These are phyloP conservation scores for Acipenser ruthenus DNA, from an alignment of 2,797 vertebrate genomes.

Conservation along the genomic window DNA sequence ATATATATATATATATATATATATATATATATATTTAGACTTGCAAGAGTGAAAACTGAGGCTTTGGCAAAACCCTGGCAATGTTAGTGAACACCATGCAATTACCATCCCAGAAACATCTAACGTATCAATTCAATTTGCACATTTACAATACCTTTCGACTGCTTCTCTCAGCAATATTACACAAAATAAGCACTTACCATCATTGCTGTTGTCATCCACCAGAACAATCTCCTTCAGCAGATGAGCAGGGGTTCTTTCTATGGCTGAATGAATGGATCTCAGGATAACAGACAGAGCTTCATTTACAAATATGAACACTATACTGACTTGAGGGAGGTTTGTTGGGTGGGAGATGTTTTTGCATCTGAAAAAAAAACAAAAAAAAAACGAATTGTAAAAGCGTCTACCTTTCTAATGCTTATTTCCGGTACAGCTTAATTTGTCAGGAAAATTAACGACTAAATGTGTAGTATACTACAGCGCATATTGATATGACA, in stretches of 20 bases:
- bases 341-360: conserved; percentile 67
- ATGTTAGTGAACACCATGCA: no score
- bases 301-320: conserved; percentile 82
- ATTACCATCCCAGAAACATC: no score
- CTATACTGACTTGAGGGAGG: conserved; percentile 73
- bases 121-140: no score
- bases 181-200: conserved; percentile 41
- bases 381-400: conserved; percentile 4
- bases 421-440: neutral
- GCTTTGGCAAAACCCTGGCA: no score
- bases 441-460: no score
- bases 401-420: neutral
- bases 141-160: no score
- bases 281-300: conserved; percentile 75
- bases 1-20: no score
- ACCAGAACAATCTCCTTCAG: conserved; percentile 81
- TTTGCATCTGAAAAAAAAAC: conserved; percentile 58
- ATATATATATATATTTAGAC: no score
- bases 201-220: conserved; percentile 74
- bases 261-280: conserved; percentile 70
- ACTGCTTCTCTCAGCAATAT: neutral
- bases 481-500: no score
- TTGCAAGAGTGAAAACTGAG: no score
- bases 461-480: no score
- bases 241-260: conserved; percentile 66